Evolutionary conservation across 2,113 vertebrate species (phyloP).

Genomic region (Aegotheles bennettii): DNA sequence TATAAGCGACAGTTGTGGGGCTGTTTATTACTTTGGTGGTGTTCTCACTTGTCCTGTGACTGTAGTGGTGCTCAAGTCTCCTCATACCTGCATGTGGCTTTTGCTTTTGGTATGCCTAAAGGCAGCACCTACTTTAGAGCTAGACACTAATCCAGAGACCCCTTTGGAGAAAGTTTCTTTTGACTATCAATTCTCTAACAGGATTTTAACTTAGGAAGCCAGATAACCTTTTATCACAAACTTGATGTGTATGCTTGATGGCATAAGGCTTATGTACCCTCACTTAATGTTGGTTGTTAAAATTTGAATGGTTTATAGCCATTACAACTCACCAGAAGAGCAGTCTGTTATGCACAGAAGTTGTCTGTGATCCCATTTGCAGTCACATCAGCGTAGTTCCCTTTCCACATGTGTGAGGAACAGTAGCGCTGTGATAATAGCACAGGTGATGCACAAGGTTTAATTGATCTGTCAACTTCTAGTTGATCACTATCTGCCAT

Average conservation of each 20-base stretch:
- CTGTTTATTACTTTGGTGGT: not conserved
- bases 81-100: not conserved
- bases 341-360: rapidly evolving
- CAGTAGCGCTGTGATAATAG: not conserved
- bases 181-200: not conserved
- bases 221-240: not conserved
- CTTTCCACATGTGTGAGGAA: rapidly evolving
- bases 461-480: not conserved
- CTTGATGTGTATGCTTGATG: not conserved
- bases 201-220: not conserved
- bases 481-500: not conserved
- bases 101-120: not conserved
- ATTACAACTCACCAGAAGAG: not conserved
- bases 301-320: not conserved
- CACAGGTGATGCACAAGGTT: not conserved
- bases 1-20: not conserved
- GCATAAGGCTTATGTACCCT: not conserved
- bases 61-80: not conserved
- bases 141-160: not conserved
- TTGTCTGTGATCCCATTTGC: not conserved
- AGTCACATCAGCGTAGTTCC: not conserved
- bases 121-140: not conserved
- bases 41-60: not conserved
- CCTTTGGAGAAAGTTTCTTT: not conserved
- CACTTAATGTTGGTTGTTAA: not conserved